Evolutionary conservation across 2,113 vertebrate species (phyloP), one percentile per base, ranked within the genome.

Genomic region (Acanthochromis polyacanthus): DNA sequence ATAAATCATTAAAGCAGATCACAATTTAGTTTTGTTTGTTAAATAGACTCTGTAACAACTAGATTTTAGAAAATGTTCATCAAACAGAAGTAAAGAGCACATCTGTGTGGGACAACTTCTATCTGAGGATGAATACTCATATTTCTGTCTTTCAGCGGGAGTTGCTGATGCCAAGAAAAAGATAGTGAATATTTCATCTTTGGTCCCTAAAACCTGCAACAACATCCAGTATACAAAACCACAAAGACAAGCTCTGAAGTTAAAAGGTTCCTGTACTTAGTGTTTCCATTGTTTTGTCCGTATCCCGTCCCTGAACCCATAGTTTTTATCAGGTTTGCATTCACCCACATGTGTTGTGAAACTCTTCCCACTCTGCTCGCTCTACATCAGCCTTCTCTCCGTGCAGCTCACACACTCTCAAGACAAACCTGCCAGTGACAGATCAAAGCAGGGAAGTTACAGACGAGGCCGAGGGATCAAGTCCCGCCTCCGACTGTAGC

Each of bases 371-470:
- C 40, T 10, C 55, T n/a, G 25, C 61, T 67, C 46, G 3, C 19
- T 63, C 60, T 52, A 56, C 55, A 67, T 60, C 73, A 66, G n/a
- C 55, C 63, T 40, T 57, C 60, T 87, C 79, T 85, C 81, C 85
- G 92, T 85, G 88, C 89, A 92, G 81, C 87, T 66, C 88, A 90
- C 59, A 90, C 89, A 88, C 78, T 52, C 57, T 50, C 57, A 90
- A 84, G 82, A 70, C 88, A 86, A 81, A 83, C 63, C 71, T 78
- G 82, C 79, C 70, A 58, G 73, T 69, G 25, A 36, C 32, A 75
- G 56, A 50, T 71, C 78, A 45, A 74, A 88, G 61, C 72, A 28
- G 75, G 66, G 92, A 82, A 96, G 94, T 87, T 94, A 96, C 93
- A 93, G 95, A 94, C 92, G 91, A 93, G 89, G 78, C 46, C 15